These are phyloP conservation scores for Oconnorella tubifera DNA, from an alignment of 2,888 invertebrate genomes.

Conservation along the genomic window DNA sequence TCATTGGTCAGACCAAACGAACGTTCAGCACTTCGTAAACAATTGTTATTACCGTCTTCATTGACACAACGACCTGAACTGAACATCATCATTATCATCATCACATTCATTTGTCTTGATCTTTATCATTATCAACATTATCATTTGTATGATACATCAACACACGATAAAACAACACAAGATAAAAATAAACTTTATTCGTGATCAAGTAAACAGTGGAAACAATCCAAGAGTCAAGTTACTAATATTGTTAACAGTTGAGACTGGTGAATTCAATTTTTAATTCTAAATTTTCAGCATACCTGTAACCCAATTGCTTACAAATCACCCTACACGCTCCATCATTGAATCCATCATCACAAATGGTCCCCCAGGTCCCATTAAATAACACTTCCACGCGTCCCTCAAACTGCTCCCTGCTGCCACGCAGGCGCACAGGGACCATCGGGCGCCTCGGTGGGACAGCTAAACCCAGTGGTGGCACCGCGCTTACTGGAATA, in stretches of 20 bases:
- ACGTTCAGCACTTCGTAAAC: slow-evolving; percentile 42
- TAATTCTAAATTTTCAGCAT: too few relatives aligned
- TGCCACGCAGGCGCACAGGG: slow-evolving; percentile 15
- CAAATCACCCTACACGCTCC: slow-evolving; percentile 42
- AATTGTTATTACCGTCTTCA: slow-evolving; percentile 9
- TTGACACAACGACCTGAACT: slow-evolving; percentile 17
- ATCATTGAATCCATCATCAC: slow-evolving; percentile 62
- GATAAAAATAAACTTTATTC: too few relatives aligned
- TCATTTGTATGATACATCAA: too few relatives aligned
- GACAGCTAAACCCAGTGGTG: too few relatives aligned
- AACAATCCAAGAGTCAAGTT: too few relatives aligned
- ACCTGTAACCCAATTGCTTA: slow-evolving; percentile 34
- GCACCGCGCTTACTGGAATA: background rate
- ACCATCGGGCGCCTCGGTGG: background rate
- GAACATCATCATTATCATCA: background rate
- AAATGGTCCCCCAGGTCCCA: slow-evolving; percentile 74
- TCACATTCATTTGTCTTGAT: too few relatives aligned
- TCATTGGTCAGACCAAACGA: background rate
- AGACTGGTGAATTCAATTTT: too few relatives aligned
- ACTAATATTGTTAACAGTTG: too few relatives aligned
- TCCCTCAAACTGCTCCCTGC: slow-evolving; percentile 54
- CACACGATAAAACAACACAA: too few relatives aligned
- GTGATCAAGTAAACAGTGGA: too few relatives aligned
- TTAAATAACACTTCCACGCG: slow-evolving; percentile 69
- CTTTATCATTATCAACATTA: too few relatives aligned